Evolutionary conservation across 2,888 invertebrate genomes (phyloP).

Genomic region (Apamea crenata): DNA sequence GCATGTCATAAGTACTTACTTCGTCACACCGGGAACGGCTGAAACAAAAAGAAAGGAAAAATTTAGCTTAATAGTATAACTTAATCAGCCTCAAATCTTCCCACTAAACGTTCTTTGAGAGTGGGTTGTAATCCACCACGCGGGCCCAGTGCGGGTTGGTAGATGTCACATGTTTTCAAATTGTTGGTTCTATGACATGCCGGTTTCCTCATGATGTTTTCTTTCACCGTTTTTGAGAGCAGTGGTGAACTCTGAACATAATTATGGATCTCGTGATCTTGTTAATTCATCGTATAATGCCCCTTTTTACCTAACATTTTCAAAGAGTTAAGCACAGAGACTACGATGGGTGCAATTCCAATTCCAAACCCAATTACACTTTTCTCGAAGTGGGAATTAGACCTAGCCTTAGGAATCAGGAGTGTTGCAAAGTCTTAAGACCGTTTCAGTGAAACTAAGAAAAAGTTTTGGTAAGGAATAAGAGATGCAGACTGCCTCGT

Average conservation of each 20-base stretch:
- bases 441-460: constrained; percentile 1
- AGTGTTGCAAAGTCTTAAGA: constrained; percentile 10
- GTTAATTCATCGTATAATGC: not conserved
- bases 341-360: constrained; percentile 26
- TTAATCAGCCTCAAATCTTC: not conserved
- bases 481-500: not conserved
- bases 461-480: constrained; percentile 8
- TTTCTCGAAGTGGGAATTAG: constrained; percentile 56
- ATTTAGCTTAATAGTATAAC: not conserved
- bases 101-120: not conserved
- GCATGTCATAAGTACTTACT: constrained; percentile 49
- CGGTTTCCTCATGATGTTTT: too few species aligned
- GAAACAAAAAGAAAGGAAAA: constrained; percentile 43
- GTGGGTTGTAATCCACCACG: not conserved
- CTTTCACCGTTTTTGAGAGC: too few species aligned
- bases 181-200: not conserved
- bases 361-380: constrained; percentile 47
- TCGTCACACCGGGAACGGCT: constrained; percentile 55
- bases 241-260: not conserved
- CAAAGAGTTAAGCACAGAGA: constrained; percentile 1
- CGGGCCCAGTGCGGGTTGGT: not conserved
- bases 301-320: not conserved
- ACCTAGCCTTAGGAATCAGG: constrained; percentile 31
- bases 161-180: not conserved
- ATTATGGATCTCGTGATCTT: not conserved